Conservation (phyloP, 1,140 invertebrate species). For the Rhynchophorus ferrugineus region DNA sequence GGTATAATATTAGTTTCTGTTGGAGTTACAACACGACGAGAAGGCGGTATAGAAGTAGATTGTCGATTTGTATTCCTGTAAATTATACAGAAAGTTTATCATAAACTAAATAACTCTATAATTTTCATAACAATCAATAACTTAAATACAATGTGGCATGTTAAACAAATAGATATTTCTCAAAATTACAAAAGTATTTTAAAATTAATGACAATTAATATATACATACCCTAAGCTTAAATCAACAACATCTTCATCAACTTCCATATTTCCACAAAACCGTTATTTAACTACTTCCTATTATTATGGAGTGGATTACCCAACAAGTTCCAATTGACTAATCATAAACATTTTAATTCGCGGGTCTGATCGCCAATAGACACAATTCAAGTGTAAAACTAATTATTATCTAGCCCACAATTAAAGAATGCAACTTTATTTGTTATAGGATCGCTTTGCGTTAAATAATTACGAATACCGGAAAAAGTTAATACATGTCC, state of each 20-base stretch:
- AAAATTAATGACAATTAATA: not conserved
- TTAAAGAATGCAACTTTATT: no score
- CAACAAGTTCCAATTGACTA: constrained; percentile 12
- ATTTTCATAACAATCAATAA: no score
- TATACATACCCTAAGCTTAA: constrained; percentile 61
- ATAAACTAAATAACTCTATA: no score
- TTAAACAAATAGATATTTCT: constrained; percentile 2
- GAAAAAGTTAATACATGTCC: not conserved
- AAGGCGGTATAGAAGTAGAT: constrained; percentile 1
- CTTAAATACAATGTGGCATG: no score
- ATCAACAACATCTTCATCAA: constrained; percentile 56
- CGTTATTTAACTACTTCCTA: constrained; percentile 7
- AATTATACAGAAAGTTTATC: not conserved
- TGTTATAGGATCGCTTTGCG: no score
- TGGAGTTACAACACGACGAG: not conserved
- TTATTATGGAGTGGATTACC: constrained; percentile 5
- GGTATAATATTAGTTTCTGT: not conserved
- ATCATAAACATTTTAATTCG: constrained; percentile 7
- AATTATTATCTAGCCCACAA: no score
- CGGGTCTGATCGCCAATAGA: not conserved
- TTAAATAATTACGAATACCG: not conserved
- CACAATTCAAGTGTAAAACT: not conserved
- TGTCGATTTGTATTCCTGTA: constrained; percentile 5
- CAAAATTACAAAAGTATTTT: not conserved
- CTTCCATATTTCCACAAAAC: constrained; percentile 45